Evolutionary conservation across 2,797 vertebrate species (phyloP).

Genomic region (Cichlasoma orientale): DNA sequence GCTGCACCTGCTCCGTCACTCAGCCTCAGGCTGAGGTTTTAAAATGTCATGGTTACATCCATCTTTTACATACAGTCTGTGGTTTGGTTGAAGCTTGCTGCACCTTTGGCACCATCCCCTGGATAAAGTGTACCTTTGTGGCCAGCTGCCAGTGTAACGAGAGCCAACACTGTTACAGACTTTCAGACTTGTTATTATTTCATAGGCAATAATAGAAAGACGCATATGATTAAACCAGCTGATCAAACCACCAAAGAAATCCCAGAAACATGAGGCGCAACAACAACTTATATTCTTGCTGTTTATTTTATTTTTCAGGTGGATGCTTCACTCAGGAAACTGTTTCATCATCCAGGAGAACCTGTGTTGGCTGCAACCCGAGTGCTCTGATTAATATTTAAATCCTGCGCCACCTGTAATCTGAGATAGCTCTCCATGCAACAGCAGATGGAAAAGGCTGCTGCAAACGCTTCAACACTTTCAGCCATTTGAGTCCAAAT

Average conservation of each 20-base stretch:
- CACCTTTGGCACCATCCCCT: background rate
- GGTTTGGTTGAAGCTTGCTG: background rate
- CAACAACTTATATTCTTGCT: background rate
- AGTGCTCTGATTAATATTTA: constrained; percentile 68
- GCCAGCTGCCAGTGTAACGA: too few relatives aligned
- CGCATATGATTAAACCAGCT: background rate
- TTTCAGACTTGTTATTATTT: background rate
- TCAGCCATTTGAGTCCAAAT: background rate
- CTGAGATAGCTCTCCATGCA: background rate
- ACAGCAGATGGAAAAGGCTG: background rate
- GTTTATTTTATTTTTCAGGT: background rate
- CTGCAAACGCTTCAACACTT: background rate
- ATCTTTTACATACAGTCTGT: background rate
- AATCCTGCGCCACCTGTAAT: constrained; percentile 52
- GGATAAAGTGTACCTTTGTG: background rate
- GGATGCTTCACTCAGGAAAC: background rate
- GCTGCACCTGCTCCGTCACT: too few relatives aligned
- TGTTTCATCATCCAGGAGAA: background rate
- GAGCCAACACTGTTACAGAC: background rate
- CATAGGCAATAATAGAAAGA: background rate
- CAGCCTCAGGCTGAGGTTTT: too few relatives aligned
- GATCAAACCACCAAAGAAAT: background rate
- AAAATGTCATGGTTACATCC: too few relatives aligned
- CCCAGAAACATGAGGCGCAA: background rate
- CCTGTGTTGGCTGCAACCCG: constrained; percentile 46